Evolutionary conservation across 2,113 vertebrate species (phyloP).

Genomic region (Motacilla alba): DNA sequence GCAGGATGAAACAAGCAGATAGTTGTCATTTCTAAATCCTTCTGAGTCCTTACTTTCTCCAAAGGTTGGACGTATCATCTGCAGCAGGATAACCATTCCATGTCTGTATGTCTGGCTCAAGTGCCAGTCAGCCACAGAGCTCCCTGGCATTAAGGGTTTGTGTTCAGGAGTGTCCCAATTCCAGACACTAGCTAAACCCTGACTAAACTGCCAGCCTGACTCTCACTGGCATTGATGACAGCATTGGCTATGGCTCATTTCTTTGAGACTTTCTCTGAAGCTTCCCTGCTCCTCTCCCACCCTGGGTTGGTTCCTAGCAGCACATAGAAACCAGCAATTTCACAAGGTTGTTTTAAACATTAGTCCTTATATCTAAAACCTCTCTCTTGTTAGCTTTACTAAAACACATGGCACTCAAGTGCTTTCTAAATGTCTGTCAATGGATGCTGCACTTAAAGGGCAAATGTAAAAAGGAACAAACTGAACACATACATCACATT

Average conservation of each 20-base stretch:
- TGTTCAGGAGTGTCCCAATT: background rate
- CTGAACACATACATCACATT: background rate
- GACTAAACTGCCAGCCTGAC: background rate
- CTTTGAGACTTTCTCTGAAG: background rate
- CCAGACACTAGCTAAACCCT: background rate
- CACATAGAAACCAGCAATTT: background rate
- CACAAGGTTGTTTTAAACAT: background rate
- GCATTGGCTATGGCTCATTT: background rate
- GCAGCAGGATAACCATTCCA: background rate
- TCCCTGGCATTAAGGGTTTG: background rate
- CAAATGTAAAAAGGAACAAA: constrained; percentile 1
- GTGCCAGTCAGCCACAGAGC: background rate
- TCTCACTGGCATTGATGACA: background rate
- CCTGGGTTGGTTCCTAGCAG: rapidly evolving
- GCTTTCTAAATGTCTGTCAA: constrained; percentile 15
- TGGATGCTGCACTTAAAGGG: background rate
- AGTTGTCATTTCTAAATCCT: background rate
- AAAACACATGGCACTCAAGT: constrained; percentile 5
- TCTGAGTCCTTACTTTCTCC: background rate
- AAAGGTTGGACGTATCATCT: rapidly evolving
- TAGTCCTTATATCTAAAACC: background rate
- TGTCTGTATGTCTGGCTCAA: background rate
- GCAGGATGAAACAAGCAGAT: background rate
- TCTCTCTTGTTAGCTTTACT: background rate
- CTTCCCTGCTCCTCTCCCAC: background rate